These are phyloP conservation scores for Protomyctophum bolini DNA, from an alignment of 2,113 vertebrate genomes.

Conservation along the genomic window DNA sequence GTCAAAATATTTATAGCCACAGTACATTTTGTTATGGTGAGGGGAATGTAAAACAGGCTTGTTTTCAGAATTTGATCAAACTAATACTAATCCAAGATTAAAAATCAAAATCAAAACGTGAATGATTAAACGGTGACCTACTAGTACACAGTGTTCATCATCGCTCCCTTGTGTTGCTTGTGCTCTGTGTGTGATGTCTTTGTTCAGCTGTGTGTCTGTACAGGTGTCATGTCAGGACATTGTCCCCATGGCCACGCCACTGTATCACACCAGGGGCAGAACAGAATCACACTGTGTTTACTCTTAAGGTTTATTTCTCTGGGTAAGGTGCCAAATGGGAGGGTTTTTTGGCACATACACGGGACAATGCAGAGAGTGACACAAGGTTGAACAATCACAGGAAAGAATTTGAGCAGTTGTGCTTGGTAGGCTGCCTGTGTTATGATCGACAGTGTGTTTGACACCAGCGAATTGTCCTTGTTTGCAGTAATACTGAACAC, in stretches of 20 bases:
- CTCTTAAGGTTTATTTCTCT: not conserved
- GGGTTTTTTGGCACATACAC: not conserved
- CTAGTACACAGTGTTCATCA: too few relatives aligned
- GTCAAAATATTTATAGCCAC: not conserved
- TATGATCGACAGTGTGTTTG: not conserved
- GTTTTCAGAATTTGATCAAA: not conserved
- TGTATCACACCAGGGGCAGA: not conserved
- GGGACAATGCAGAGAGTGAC: not conserved
- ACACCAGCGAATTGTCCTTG: not conserved
- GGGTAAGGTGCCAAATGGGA: not conserved
- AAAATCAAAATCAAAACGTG: not conserved
- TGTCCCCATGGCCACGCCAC: slow-evolving; percentile 10
- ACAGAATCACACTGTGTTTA: not conserved
- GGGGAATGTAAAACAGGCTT: not conserved
- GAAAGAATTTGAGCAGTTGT: not conserved
- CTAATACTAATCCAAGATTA: not conserved
- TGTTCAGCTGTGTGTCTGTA: slow-evolving; percentile 23
- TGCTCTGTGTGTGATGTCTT: not conserved
- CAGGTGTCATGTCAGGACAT: slow-evolving; percentile 47
- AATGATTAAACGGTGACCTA: too few relatives aligned
- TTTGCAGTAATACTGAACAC: not conserved
- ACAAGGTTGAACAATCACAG: not conserved
- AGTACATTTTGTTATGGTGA: not conserved
- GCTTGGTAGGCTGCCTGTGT: not conserved
- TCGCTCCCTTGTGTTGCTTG: too few relatives aligned